These are phyloP conservation scores for Maniola jurtina DNA, from an alignment of 1,140 invertebrate species.

Conservation along the genomic window DNA sequence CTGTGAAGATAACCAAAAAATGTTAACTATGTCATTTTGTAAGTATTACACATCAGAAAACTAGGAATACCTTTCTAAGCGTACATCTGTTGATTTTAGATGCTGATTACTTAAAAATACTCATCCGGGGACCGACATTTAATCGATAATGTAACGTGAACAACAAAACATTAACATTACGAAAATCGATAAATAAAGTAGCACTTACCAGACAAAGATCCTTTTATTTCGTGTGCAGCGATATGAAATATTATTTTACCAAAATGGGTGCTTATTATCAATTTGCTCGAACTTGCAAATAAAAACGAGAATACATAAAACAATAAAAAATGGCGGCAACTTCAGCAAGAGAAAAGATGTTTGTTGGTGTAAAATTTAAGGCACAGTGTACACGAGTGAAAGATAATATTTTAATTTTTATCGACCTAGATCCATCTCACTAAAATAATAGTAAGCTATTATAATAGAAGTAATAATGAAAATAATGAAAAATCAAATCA, in stretches of 20 bases:
- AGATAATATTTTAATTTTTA: neutral
- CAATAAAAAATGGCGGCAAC: conserved; percentile 56
- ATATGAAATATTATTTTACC: neutral
- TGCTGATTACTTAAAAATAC: neutral
- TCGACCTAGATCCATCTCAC: too few relatives aligned
- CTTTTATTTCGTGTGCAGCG: neutral
- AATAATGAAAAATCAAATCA: too few relatives aligned
- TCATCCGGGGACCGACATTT: conserved; percentile 27
- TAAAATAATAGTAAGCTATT: too few relatives aligned
- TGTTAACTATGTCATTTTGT: neutral
- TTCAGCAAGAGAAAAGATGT: conserved; percentile 20
- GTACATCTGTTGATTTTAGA: neutral
- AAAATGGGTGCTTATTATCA: conserved; percentile 1
- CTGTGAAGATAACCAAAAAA: too few relatives aligned
- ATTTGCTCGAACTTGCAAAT: conserved; percentile 11
- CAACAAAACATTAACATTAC: conserved; percentile 5
- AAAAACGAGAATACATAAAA: conserved; percentile 33
- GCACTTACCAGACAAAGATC: conserved; percentile 23
- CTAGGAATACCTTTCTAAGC: neutral
- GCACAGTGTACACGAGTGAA: neutral
- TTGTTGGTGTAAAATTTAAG: neutral
- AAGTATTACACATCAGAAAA: neutral
- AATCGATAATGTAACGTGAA: conserved; percentile 37
- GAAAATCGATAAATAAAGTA: conserved; percentile 15
- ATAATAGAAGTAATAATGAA: too few relatives aligned